phyloP scores from a whole-genome alignment of 2,888 invertebrate genomes.

The Gastracanthus pulcherrimus region DNA sequence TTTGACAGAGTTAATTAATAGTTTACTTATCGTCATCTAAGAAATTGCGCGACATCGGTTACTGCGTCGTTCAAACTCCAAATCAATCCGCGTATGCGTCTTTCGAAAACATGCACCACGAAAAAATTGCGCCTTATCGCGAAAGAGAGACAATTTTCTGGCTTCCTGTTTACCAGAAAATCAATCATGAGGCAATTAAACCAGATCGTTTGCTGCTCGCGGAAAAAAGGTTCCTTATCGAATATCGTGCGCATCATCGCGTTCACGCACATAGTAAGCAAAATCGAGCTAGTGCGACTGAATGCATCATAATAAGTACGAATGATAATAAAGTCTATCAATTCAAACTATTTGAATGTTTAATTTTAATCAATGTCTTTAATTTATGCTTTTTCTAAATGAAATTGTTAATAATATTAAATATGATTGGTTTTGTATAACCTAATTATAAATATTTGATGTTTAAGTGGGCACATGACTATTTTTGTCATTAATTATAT shows the following conservation, averaged over 20 bases:
- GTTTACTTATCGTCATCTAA: slow-evolving; percentile 23
- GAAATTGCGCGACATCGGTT: slow-evolving; percentile 26
- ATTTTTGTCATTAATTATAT: no score
- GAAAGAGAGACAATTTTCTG: slow-evolving; percentile 52
- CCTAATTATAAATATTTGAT: no score
- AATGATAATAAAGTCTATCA: no score
- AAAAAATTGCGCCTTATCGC: slow-evolving; percentile 36
- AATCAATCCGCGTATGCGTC: slow-evolving; percentile 12
- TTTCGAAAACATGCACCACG: slow-evolving; percentile 6
- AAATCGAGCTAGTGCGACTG: no score
- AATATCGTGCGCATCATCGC: background rate
- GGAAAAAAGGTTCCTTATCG: slow-evolving; percentile 27
- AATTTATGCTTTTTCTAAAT: no score
- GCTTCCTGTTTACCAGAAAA: slow-evolving; percentile 61
- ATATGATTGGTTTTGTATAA: no score
- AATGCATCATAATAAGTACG: no score
- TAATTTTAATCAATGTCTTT: no score
- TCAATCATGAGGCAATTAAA: slow-evolving; percentile 61
- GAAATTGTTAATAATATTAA: no score
- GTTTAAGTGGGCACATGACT: no score
- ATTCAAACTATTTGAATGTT: no score
- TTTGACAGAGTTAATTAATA: slow-evolving; percentile 40
- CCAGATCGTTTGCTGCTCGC: background rate
- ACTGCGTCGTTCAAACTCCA: slow-evolving; percentile 27
- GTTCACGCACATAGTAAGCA: no score